Evolutionary conservation across 2,797 vertebrate genomes (phyloP), one percentile per base, ranked within the genome.

Genomic region (Acrossocheilus wenchowensis): DNA sequence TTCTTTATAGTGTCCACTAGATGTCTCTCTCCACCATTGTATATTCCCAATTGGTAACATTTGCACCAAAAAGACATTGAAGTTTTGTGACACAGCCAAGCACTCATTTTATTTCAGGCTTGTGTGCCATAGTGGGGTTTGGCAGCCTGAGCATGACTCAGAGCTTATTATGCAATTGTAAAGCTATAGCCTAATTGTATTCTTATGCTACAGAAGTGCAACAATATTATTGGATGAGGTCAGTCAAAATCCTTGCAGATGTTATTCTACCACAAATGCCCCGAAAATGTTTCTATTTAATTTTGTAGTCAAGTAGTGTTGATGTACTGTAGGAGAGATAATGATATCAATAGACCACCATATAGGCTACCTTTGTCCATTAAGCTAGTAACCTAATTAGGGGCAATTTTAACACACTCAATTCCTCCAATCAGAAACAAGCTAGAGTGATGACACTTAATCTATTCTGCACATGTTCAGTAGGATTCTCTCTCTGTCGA

Each of bases 1-100:
- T 75, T 36, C 2, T 36, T 71, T 71, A 39, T 14, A 26, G n/a
- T 66, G 15, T 54, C 78, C 85, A 86, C 84, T 71, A 86, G 71
- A 39, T 66, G 85, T 52, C 78, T 14, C 57, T 66, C 30, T 86
- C 9, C 69, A 54, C 57, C 54, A 50, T 19, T 54, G 17, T 23
- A 39, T 50, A 30, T 52, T 52, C 1, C 1, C 12, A 43, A 10
- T 21, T 41, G 43, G 15, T 21, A 81, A 60, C 21, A 36, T 36
- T 4, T 39, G 30, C 1, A 34, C 11, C 8, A 17, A n/a, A 52
- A 17, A 50, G 39, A 73, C 54, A 21, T 52, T 64, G 23, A n/a
- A 2, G 17, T 85, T 52, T 85, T 69, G 23, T 69, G 15, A 39
- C 57, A 11, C 19, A 43, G 17, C n/a, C 83, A 43, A 57, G 6